phyloP scores from a whole-genome alignment of 1,140 invertebrate species.

The Aradophagus sp. region DNA sequence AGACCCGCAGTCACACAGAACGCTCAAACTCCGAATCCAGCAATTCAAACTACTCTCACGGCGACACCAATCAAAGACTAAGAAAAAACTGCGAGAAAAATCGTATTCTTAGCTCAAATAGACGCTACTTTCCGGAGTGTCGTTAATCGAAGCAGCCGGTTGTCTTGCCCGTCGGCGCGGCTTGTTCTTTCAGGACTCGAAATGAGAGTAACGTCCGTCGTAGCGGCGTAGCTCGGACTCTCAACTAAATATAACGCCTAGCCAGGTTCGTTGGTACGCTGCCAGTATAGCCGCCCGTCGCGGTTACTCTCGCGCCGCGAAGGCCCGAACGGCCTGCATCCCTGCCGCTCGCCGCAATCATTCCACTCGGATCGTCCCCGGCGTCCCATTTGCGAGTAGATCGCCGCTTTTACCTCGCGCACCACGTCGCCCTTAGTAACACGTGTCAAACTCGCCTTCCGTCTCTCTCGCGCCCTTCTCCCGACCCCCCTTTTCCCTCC shows the following conservation, averaged over 20 bases:
- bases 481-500: neutral
- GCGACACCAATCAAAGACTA: too few species aligned
- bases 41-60: too few species aligned
- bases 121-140: too few species aligned
- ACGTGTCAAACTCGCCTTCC: constrained; percentile 8
- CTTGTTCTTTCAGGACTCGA: constrained; percentile 43
- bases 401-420: neutral
- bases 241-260: constrained; percentile 73
- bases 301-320: constrained; percentile 47
- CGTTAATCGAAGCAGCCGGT: too few species aligned
- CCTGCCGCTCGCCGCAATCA: constrained; percentile 45
- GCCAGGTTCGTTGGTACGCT: constrained; percentile 69
- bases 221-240: constrained; percentile 52
- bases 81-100: too few species aligned
- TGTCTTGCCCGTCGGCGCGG: too few species aligned
- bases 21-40: too few species aligned
- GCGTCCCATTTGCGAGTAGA: constrained; percentile 30
- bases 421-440: constrained; percentile 31
- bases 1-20: too few species aligned
- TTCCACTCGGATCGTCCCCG: constrained; percentile 26
- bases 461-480: neutral
- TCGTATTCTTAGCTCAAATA: too few species aligned
- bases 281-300: constrained; percentile 60
- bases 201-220: constrained; percentile 56
- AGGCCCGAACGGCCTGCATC: constrained; percentile 31